Evolutionary conservation across 1,140 invertebrate species (phyloP).

Genomic region (Leptinotarsa undecemlineata): DNA sequence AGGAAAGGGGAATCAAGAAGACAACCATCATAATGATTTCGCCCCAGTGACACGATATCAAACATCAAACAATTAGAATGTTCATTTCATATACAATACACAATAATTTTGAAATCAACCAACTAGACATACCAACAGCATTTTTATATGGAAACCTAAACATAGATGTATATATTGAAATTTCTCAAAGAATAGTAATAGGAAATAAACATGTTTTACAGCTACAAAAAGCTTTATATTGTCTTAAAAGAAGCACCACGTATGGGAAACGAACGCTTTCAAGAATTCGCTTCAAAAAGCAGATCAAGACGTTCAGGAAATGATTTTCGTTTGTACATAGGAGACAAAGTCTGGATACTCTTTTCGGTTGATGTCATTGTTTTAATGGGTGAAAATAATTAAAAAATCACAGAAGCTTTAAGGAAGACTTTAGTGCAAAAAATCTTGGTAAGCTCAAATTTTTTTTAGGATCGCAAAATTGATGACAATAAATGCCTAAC

Average conservation of each 20-base stretch:
- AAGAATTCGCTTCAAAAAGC: conserved; percentile 22
- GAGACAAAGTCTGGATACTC: neutral
- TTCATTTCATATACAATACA: too few species aligned
- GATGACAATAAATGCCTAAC: neutral
- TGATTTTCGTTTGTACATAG: conserved; percentile 12
- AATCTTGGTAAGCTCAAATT: neutral
- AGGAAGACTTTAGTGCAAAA: conserved; percentile 18
- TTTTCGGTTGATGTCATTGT: conserved; percentile 19
- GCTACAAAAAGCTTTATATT: conserved; percentile 18
- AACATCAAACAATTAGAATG: too few species aligned
- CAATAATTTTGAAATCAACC: too few species aligned
- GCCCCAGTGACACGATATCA: too few species aligned
- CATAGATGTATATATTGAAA: too few species aligned
- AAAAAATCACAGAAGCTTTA: neutral
- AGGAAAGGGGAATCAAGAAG: too few species aligned
- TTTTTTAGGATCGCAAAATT: conserved; percentile 18
- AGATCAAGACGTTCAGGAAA: conserved; percentile 2
- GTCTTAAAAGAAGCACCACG: conserved; percentile 15
- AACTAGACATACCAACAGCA: too few species aligned
- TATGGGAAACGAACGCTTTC: conserved; percentile 22
- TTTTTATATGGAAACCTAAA: too few species aligned
- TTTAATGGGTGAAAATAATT: conserved; percentile 13
- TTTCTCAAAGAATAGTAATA: too few species aligned
- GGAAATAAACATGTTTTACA: neutral
- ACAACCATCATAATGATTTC: too few species aligned